These are phyloP conservation scores for Scaptomyza caliginosa DNA, from an alignment of 2,888 invertebrate genomes.

Conservation along the genomic window DNA sequence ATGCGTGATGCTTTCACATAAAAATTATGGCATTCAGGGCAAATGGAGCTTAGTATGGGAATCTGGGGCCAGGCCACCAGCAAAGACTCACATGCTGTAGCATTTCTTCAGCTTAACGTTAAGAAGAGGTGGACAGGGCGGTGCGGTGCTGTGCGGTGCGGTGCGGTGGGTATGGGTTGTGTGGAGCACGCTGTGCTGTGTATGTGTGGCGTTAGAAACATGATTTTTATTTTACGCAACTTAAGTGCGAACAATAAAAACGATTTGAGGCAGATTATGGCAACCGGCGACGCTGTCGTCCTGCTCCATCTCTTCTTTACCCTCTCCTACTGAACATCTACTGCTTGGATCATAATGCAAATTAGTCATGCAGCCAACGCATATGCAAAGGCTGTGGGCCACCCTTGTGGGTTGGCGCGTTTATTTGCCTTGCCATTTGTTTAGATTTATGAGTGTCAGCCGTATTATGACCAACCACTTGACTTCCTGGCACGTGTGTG, in stretches of 20 bases:
- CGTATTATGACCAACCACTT: slow-evolving; percentile 78
- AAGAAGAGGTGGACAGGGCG: neutral
- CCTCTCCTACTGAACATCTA: slow-evolving; percentile 18
- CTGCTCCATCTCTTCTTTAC: no score
- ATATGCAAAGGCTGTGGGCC: slow-evolving; percentile 60
- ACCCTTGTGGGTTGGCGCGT: slow-evolving; percentile 10
- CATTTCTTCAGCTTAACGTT: slow-evolving; percentile 40
- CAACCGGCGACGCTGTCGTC: slow-evolving; percentile 49
- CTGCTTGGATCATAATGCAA: slow-evolving; percentile 71
- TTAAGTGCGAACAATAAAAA: slow-evolving; percentile 83
- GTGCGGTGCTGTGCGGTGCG: no score
- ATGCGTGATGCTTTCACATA: slow-evolving; percentile 80
- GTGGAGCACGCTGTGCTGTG: no score
- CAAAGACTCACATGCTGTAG: slow-evolving; percentile 54
- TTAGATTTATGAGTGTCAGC: slow-evolving; percentile 77
- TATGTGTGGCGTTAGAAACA: slow-evolving; percentile 76
- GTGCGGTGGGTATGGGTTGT: neutral
- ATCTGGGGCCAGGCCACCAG: slow-evolving; percentile 29
- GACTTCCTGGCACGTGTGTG: slow-evolving; percentile 80
- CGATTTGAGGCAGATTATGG: slow-evolving; percentile 79
- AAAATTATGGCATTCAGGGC: slow-evolving; percentile 76
- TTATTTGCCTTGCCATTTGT: slow-evolving; percentile 72
- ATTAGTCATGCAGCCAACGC: slow-evolving; percentile 78
- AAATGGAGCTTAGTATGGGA: slow-evolving; percentile 74
- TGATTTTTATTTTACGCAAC: slow-evolving; percentile 84